Percentiles rank a stretch among this genome's conserved stretches.
These are phyloP conservation scores for Pterois miles DNA, from an alignment of 2,797 vertebrate genomes.

Conservation along the genomic window DNA sequence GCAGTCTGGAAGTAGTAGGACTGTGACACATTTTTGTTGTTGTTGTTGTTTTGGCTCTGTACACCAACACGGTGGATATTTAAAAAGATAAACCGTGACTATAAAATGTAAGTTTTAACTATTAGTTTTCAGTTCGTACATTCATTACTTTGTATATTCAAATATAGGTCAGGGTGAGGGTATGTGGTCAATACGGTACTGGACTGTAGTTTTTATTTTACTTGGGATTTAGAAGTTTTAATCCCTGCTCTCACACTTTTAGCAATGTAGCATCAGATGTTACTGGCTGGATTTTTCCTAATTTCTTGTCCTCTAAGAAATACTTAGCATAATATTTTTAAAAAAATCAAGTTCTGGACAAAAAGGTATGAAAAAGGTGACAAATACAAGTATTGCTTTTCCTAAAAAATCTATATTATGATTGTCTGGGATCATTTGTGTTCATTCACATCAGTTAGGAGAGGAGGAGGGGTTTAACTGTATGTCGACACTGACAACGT, in stretches of 20 bases:
- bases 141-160: not conserved
- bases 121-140: not conserved
- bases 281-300: not conserved
- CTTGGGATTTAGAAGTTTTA: too few relatives aligned
- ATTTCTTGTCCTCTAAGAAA: not conserved
- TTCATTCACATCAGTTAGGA: too few relatives aligned
- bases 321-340: not conserved
- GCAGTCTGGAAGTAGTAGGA: constrained; percentile 37
- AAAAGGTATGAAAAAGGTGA: too few relatives aligned
- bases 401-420: too few relatives aligned
- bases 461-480: too few relatives aligned
- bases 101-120: not conserved
- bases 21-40: constrained; percentile 14
- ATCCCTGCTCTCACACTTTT: too few relatives aligned
- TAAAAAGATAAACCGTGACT: not conserved
- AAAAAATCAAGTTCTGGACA: not conserved
- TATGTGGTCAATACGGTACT: not conserved
- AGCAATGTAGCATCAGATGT: not conserved
- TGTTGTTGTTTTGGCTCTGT: constrained; percentile 8
- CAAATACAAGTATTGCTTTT: too few relatives aligned
- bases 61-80: not conserved
- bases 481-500: too few relatives aligned
- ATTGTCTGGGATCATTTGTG: too few relatives aligned
- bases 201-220: too few relatives aligned
- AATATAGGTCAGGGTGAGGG: not conserved